Evolutionary conservation across 1,140 invertebrate genomes (phyloP), one percentile per base, ranked within the genome.

Genomic region (Himalopsyche phryganea): DNA sequence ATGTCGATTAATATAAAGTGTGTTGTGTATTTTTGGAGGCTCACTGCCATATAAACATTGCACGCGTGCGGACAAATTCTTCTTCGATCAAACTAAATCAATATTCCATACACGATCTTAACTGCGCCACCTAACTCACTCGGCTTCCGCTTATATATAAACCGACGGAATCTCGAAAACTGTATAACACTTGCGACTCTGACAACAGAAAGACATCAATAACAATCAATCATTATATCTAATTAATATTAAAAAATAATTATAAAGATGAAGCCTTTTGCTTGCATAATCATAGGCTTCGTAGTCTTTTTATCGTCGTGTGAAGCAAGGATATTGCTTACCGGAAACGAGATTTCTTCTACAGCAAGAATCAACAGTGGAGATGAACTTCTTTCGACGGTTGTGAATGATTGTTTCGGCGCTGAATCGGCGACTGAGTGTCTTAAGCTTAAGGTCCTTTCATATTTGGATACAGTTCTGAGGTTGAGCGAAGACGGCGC

Each of bases 371-470:
- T 84, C 66, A 70, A 72, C 56, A 78, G 73, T 58, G 82, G 83
- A 68, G 83, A 86, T 61, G 85, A 89, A 68, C 78, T 90, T 13
- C 77, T 90, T 23, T 80, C 83, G 11, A 81, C 81, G 64, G 85
- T 89, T 50, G 74, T 89, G 61, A 83, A 84, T 75, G 83, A 85
- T 69, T 90, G 88, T 76, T 82, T 84, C 65, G 79, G 80, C 60
- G 77, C 80, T 11, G 80, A 85, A 53, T 80, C 80, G 0, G 82
- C 83, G 60, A 81, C 83, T 62, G 77, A 80, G 46, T 91, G 89
- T 65, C 74, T 90, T 40, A 89, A 90, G 70, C 79, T 81, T 65
- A 85, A 88, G 70, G 82, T 90, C 48, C 73, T 91, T 6, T 80
- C 78, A 41, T 89, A 85, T 71, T 72, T 91, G 68, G 87, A 90